A percentile compares a stretch with the other conserved stretches of the same genome.
These are phyloP conservation scores for Geococcyx californianus DNA, from an alignment of 2,113 vertebrate genomes.

Conservation along the genomic window DNA sequence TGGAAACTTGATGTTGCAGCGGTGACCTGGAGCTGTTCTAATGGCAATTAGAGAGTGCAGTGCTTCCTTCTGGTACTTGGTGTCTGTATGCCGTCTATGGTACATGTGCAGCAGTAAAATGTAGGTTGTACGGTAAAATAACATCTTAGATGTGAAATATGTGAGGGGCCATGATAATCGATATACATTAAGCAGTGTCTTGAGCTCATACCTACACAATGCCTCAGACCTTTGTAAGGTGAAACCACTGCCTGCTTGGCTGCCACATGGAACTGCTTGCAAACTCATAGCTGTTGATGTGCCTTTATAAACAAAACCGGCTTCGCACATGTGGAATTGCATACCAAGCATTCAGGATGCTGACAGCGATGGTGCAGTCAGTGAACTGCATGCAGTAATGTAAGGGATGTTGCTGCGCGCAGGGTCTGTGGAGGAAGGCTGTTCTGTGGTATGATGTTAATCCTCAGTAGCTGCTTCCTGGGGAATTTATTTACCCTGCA, in stretches of 20 bases:
- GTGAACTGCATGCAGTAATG: accelerated
- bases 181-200: neutral
- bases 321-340: neutral
- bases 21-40: accelerated
- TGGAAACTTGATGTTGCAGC: neutral
- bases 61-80: neutral
- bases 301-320: accelerated
- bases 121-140: neutral
- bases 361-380: accelerated
- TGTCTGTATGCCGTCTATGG: accelerated
- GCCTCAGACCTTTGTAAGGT: accelerated
- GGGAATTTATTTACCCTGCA: neutral
- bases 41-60: neutral
- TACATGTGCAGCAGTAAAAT: neutral
- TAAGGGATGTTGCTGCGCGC: accelerated
- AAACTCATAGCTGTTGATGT: neutral
- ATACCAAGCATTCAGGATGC: accelerated
- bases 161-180: neutral
- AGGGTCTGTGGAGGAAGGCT: neutral
- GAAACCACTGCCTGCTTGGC: neutral
- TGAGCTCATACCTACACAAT: accelerated
- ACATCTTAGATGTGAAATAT: neutral
- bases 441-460: accelerated
- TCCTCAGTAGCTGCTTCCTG: neutral
- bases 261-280: neutral